These are phyloP conservation scores for Aplochiton taeniatus DNA, from an alignment of 2,797 vertebrate genomes.

Conservation along the genomic window DNA sequence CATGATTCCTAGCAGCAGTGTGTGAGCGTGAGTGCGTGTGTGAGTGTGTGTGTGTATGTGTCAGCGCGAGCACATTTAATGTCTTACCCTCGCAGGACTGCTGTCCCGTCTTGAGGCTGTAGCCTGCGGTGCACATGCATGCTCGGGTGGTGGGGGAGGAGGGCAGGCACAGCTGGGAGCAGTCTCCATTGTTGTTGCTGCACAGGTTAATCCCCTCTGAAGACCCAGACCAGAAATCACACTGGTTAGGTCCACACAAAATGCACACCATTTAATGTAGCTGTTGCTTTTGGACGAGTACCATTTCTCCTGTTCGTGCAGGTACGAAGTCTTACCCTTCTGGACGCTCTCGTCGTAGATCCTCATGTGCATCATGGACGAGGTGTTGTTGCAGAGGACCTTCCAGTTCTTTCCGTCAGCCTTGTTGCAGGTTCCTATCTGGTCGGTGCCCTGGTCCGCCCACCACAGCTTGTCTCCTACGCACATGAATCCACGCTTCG, in stretches of 20 bases:
- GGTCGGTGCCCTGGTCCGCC: conserved; percentile 92
- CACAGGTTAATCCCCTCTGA: conserved; percentile 85
- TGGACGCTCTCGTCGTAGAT: conserved; percentile 92
- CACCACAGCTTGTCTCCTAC: conserved; percentile 94
- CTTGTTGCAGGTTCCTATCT: conserved; percentile 94
- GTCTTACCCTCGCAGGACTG: conserved; percentile 90
- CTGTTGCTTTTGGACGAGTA: too few relatives aligned
- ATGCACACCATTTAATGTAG: not conserved
- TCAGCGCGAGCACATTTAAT: not conserved
- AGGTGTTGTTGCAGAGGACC: conserved; percentile 88
- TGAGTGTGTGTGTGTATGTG: conserved; percentile 8
- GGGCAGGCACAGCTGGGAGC: conserved; percentile 95
- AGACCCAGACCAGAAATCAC: not conserved
- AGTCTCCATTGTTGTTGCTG: conserved; percentile 92
- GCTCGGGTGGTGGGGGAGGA: conserved; percentile 84
- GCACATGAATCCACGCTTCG: not conserved
- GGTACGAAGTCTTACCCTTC: conserved; percentile 70
- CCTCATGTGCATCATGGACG: conserved; percentile 96
- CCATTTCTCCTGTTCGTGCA: too few relatives aligned
- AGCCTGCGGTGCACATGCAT: conserved; percentile 96
- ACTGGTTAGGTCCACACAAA: not conserved
- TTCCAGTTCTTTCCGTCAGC: conserved; percentile 83
- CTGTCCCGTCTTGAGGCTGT: conserved; percentile 91
- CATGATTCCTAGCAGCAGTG: too few relatives aligned
- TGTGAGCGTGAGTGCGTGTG: not conserved